phyloP scores from a whole-genome alignment of 1,140 invertebrate species.

The Dufourea novaeangliae region DNA sequence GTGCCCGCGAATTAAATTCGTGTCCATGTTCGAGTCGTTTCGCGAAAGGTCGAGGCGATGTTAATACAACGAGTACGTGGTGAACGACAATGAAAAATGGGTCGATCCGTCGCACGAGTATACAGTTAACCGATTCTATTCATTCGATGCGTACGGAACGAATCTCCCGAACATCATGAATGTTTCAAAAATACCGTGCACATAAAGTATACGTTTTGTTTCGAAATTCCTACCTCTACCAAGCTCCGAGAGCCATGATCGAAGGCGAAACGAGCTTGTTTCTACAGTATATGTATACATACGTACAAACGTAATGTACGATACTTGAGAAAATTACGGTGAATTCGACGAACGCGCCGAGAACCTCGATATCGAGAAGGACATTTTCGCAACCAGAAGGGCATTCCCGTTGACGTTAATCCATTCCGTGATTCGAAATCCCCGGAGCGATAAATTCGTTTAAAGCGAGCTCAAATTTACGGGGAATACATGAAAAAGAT shows the following conservation, averaged over 20 bases:
- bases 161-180: constrained; percentile 1
- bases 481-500: constrained; percentile 9
- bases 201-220: background rate
- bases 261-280: constrained; percentile 16
- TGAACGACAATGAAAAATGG: background rate
- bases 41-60: background rate
- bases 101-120: background rate
- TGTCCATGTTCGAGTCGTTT: background rate
- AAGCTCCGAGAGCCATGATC: background rate
- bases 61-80: too few relatives aligned
- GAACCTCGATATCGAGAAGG: too few relatives aligned
- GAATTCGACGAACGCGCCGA: constrained; percentile 23
- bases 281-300: constrained; percentile 41
- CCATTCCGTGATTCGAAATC: background rate
- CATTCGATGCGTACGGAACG: background rate
- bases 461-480: background rate
- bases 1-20: constrained; percentile 7
- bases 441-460: background rate
- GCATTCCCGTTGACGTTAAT: background rate
- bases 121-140: background rate
- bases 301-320: constrained; percentile 32
- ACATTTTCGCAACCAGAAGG: background rate
- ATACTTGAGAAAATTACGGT: constrained; percentile 32
- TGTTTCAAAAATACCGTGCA: background rate
- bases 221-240: constrained; percentile 32